A percentile compares a stretch with the other conserved stretches of the same genome.
phyloP scores from a whole-genome alignment of 2,888 invertebrate genomes.

The Halictus quadricinctus region DNA sequence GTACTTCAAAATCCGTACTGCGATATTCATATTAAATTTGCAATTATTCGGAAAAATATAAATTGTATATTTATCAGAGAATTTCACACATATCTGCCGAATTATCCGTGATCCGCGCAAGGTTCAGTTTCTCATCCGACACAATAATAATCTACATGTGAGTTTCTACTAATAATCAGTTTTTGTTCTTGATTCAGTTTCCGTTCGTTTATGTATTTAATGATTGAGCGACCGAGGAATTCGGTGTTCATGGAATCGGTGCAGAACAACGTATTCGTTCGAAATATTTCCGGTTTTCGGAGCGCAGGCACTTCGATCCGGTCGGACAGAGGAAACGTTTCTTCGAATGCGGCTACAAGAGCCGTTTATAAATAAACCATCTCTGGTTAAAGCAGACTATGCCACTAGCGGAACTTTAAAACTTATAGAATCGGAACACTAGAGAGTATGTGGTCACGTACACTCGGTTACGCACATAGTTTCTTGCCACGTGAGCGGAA shows the following conservation, averaged over 20 bases:
- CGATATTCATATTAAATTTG: no score
- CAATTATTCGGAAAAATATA: no score
- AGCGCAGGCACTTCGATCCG: neutral
- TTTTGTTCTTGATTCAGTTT: neutral
- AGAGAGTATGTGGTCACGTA: neutral
- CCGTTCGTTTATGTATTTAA: neutral
- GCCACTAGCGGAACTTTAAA: conserved; percentile 11
- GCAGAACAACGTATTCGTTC: neutral
- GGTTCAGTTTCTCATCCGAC: neutral
- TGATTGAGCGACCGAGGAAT: neutral
- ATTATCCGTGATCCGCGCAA: neutral
- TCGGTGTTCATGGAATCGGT: neutral
- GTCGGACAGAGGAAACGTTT: conserved; percentile 49
- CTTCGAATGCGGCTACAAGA: conserved; percentile 43
- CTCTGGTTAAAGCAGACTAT: conserved; percentile 42
- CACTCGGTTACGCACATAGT: neutral
- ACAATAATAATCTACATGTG: neutral
- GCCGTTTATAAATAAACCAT: conserved; percentile 57
- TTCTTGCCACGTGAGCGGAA: neutral
- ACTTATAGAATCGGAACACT: neutral
- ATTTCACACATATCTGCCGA: neutral
- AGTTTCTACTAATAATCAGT: neutral
- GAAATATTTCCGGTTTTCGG: conserved; percentile 17
- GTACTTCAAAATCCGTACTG: no score
- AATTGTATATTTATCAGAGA: no score